A percentile compares a stretch with the other conserved stretches of the same genome.
Conservation (phyloP, 2,888 invertebrate species). For the Meta bourneti region DNA sequence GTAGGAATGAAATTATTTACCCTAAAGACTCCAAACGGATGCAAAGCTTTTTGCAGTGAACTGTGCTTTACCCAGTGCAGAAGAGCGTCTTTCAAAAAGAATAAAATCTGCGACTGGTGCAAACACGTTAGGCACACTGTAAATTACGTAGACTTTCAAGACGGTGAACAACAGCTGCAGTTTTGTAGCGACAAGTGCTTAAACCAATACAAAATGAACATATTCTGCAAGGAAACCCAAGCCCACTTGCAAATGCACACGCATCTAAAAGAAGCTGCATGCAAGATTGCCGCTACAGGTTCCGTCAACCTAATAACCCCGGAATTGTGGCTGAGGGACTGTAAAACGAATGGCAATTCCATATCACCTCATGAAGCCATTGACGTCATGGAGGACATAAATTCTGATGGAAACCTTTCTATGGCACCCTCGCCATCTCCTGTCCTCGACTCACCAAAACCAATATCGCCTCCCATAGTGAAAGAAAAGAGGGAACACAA, state of each 20-base stretch:
- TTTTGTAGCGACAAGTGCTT: conserved; percentile 94
- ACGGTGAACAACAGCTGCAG: conserved; percentile 93
- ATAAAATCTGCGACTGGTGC: conserved; percentile 92
- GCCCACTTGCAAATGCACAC: conserved; percentile 92
- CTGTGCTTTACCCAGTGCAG: conserved; percentile 94
- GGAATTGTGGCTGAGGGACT: conserved; percentile 93
- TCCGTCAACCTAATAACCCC: conserved; percentile 88
- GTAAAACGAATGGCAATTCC: conserved; percentile 80
- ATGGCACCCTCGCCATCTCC: conserved; percentile 41
- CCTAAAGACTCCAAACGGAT: conserved; percentile 79
- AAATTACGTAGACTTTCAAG: conserved; percentile 94
- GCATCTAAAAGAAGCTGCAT: conserved; percentile 83
- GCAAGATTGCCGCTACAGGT: conserved; percentile 71
- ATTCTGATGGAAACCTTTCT: conserved; percentile 70
- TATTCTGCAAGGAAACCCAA: conserved; percentile 95
- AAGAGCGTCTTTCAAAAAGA: conserved; percentile 90
- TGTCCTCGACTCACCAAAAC: conserved; percentile 43
- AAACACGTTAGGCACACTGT: conserved; percentile 93
- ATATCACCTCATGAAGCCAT: conserved; percentile 49
- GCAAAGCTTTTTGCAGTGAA: conserved; percentile 88
- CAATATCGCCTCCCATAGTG: conserved; percentile 6
- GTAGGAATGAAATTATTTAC: conserved; percentile 80
- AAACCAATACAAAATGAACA: conserved; percentile 98
- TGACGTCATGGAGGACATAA: conserved; percentile 58
- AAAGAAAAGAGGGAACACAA: conserved; percentile 41